Percentiles rank a stretch among this genome's conserved stretches.
phyloP scores from a whole-genome alignment of 2,113 vertebrate species.

The Malaclemys terrapin region DNA sequence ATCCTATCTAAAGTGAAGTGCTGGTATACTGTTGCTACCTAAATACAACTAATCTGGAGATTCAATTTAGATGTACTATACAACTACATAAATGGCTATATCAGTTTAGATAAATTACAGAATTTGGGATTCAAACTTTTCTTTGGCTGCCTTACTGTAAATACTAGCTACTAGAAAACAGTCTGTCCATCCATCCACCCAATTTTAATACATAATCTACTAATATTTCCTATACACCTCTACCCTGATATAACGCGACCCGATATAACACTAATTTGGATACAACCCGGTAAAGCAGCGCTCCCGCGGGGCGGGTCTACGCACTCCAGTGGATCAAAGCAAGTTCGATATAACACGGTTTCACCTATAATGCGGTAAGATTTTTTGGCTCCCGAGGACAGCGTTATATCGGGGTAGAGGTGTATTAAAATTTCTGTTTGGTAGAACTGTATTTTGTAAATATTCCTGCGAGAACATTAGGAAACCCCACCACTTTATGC shows the following conservation, averaged over 20 bases:
- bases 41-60: neutral
- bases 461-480: neutral
- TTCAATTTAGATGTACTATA: neutral
- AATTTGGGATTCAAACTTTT: neutral
- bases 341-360: no score
- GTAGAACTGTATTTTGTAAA: neutral
- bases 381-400: no score
- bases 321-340: no score
- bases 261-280: no score
- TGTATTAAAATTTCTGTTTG: neutral
- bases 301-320: no score
- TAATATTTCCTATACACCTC: neutral
- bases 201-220: neutral
- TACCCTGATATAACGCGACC: no score
- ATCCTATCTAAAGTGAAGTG: neutral
- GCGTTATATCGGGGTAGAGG: no score
- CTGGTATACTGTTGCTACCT: neutral
- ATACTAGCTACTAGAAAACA: neutral
- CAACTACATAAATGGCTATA: neutral
- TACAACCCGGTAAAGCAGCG: no score
- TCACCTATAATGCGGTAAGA: no score
- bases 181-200: neutral
- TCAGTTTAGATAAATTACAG: neutral
- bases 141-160: neutral
- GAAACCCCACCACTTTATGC: fast-evolving